Base-by-base conservation (phyloP, 2,888 invertebrate species). In the Drosophila recens region DNA sequence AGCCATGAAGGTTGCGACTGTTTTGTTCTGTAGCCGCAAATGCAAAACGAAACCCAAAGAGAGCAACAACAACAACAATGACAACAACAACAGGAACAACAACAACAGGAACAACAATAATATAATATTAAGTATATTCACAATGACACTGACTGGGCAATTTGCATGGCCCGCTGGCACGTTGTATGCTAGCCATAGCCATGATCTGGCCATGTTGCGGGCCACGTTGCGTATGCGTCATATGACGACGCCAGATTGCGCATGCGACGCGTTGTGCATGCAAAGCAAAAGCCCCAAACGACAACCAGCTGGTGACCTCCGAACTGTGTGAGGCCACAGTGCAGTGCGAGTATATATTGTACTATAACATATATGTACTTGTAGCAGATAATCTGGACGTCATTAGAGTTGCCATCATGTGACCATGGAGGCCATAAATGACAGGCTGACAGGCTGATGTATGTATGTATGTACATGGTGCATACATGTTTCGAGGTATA, bases 1-100 rank as follows among this genome's bases (percentile, higher is more conserved):
- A 80, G 84, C 79, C 79, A 61, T 70, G 82, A 85, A 82, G 85
- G 69, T 67, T 78, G 75, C 72, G 53, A 42, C 48, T 58, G 48
- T 51, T 67, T 67, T 36, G 51, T 33, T 17, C 1, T 17, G 17
- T 33, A 36, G 56, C 52, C 63, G 51, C 69, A 76, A 73, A 73
- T 69, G 73, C 75, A 76, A 75, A 75, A 42, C 62, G 68, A 72
- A 49, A 49, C 20, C 11, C 43, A 17, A 9, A 17, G 10, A 17
- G 17, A 38, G n/a, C 59, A 64, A 36, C 72, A 34, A 40, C 48
- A 71, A 34, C 51, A 61, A 56, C 5, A 65, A 42, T 46, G 36
- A 56, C 11, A 58, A 52, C 33, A 23, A 46, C 33, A 36, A 33
- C 36, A 30, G 9, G 15, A 23, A 45, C 42, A 48, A n/a, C n/a